Evolutionary conservation across 2,888 invertebrate genomes (phyloP).

Genomic region (Diogma glabrata): DNA sequence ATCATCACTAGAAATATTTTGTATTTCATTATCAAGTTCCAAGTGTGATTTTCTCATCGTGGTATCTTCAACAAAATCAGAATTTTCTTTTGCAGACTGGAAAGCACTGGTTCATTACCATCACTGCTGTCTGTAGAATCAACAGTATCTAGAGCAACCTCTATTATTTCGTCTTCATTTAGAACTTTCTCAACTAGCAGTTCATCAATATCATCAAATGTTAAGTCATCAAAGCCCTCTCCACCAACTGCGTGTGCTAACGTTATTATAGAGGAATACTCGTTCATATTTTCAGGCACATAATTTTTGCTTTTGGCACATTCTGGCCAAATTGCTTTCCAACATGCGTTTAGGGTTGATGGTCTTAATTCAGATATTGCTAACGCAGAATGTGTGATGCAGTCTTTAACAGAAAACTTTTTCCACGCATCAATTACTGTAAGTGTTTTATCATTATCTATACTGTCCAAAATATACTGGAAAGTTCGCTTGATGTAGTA

Average conservation of each 20-base stretch:
- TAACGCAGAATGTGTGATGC: background rate
- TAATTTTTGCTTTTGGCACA: background rate
- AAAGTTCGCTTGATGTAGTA: background rate
- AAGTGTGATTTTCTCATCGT: too few species aligned
- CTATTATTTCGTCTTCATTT: conserved; percentile 21
- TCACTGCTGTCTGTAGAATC: conserved; percentile 17
- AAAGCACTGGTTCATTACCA: conserved; percentile 17
- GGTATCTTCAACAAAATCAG: too few species aligned
- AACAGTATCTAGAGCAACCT: conserved; percentile 16
- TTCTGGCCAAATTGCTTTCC: background rate
- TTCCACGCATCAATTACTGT: background rate
- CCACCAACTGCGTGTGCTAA: background rate
- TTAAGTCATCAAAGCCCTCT: conserved; percentile 1
- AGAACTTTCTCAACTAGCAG: conserved; percentile 21
- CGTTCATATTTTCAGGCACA: background rate
- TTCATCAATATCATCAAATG: conserved; percentile 20
- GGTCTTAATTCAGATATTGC: background rate
- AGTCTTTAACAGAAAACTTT: background rate
- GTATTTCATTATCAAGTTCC: too few species aligned
- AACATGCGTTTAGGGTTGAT: background rate
- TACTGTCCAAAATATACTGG: background rate
- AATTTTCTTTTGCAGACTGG: too few species aligned
- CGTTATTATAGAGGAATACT: background rate
- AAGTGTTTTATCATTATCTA: background rate
- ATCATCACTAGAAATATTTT: too few species aligned